These are phyloP conservation scores for Drosophila teissieri DNA, from an alignment of 1,140 invertebrate species.

Conservation along the genomic window DNA sequence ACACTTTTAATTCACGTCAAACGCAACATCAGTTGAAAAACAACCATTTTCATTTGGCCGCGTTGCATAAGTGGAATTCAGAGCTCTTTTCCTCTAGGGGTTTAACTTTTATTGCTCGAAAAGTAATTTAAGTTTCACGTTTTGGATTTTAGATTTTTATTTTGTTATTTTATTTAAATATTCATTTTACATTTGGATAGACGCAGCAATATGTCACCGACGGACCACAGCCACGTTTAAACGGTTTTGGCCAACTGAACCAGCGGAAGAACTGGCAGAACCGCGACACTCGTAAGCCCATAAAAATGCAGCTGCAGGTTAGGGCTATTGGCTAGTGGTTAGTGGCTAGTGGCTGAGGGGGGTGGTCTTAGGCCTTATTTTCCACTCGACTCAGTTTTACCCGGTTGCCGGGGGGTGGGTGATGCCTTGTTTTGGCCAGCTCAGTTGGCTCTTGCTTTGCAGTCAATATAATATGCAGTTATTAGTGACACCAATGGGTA, in stretches of 20 bases:
- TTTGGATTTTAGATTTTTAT: not conserved
- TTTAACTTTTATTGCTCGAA: constrained; percentile 1
- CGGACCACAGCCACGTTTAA: constrained; percentile 51
- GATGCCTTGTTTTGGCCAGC: constrained; percentile 45
- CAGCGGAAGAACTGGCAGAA: constrained; percentile 20
- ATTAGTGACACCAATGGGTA: constrained; percentile 71
- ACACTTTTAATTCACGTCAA: constrained; percentile 81
- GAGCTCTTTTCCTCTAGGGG: constrained; percentile 16
- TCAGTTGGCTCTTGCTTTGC: constrained; percentile 31
- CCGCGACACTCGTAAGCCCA: constrained; percentile 57
- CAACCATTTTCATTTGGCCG: constrained; percentile 13
- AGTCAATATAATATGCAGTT: constrained; percentile 76
- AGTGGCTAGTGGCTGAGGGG: constrained; percentile 30
- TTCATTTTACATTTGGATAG: constrained; percentile 35
- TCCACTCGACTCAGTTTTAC: constrained; percentile 35
- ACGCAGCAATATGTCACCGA: constrained; percentile 32
- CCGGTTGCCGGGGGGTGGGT: constrained; percentile 1
- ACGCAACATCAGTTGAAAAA: constrained; percentile 18
- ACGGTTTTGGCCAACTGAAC: constrained; percentile 48
- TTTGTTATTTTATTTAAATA: not conserved
- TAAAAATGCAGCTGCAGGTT: constrained; percentile 72
- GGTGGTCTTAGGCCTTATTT: constrained; percentile 37
- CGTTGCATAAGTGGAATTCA: constrained; percentile 63
- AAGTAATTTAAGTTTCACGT: not conserved
- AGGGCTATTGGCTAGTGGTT: constrained; percentile 33